Evolutionary conservation across 1,140 invertebrate genomes (phyloP), one percentile per base, ranked within the genome.

Genomic region (Brachionus rotundiformis): DNA sequence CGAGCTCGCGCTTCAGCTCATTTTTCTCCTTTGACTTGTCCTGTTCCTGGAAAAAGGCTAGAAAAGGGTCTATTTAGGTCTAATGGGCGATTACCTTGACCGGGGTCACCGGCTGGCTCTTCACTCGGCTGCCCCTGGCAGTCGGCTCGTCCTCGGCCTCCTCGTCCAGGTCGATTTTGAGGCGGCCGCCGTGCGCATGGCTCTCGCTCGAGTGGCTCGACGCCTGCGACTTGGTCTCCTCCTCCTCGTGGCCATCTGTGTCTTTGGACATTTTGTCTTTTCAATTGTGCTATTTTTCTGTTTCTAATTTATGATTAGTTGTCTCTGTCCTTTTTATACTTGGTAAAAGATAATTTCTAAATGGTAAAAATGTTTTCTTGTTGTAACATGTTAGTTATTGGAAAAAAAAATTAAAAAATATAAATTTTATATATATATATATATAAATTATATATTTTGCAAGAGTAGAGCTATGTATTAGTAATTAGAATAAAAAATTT

Each of bases 91-190:
- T 63, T 63, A 63, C 63, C n/a, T 68, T 68, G 1, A 36, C 31
- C n/a, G 68, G 33, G 10, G 68, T 73, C 5, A 41, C 11, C 10
- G 68, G 63, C 10, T 73, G 33, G 29, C 2, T 13, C 3, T 73
- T 73, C 25, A 73, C 44, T 73, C 44, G 41, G 19, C 2, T 44
- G 25, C 8, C n/a, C n/a, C n/a, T 63, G 16, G 23, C 8, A 3
- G 61, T 23, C 11, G 61, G 29, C 44, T 73, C 10, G n/a, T 44
- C 44, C 36, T 73, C 25, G 36, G 16, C 68, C 3, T 73, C 68
- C 2, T 73, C 68, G 36, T 73, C 36, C 41, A 44, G 10, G 36
- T 73, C 68, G n/a, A 73, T 73, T 73, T 73, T 73, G 10, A 73
- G 39, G 0, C 29, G 19, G 11, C 68, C 68, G 7, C 68, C 68